phyloP scores from a whole-genome alignment of 2,797 vertebrate species.

The Tragopan temminckii region DNA sequence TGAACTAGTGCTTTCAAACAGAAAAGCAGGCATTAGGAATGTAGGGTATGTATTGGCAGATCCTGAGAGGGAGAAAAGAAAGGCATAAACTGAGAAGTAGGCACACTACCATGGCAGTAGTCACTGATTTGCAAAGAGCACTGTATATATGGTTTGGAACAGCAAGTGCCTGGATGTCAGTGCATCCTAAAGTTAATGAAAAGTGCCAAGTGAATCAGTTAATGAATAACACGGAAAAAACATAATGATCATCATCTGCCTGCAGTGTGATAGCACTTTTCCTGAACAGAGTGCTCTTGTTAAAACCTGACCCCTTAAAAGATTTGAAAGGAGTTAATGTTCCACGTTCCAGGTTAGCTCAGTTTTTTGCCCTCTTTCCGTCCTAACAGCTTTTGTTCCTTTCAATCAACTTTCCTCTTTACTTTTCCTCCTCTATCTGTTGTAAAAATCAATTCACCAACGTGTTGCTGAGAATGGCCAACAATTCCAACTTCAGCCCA shows the following conservation, averaged over 20 bases:
- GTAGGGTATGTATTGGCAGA: neutral
- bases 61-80: neutral
- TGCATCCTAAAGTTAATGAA: slow-evolving; percentile 15
- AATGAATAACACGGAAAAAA: slow-evolving; percentile 57
- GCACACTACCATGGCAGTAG: neutral
- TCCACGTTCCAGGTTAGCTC: slow-evolving; percentile 21
- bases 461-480: neutral
- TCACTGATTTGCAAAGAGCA: neutral
- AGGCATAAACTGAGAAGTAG: neutral
- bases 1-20: neutral
- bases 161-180: neutral
- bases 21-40: rapidly evolving
- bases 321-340: slow-evolving; percentile 58
- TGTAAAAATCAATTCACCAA: neutral
- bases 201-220: slow-evolving; percentile 50
- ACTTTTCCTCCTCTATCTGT: neutral
- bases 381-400: slow-evolving; percentile 23
- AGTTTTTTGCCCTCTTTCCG: slow-evolving; percentile 25
- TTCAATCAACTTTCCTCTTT: slow-evolving; percentile 9
- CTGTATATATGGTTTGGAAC: neutral
- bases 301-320: slow-evolving; percentile 57
- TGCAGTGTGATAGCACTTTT: slow-evolving; percentile 11
- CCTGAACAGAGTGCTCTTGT: slow-evolving; percentile 61
- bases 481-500: neutral
- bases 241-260: neutral